Base-by-base conservation (phyloP, 1,140 invertebrate species). In the Pachypsylla venusta region DNA sequence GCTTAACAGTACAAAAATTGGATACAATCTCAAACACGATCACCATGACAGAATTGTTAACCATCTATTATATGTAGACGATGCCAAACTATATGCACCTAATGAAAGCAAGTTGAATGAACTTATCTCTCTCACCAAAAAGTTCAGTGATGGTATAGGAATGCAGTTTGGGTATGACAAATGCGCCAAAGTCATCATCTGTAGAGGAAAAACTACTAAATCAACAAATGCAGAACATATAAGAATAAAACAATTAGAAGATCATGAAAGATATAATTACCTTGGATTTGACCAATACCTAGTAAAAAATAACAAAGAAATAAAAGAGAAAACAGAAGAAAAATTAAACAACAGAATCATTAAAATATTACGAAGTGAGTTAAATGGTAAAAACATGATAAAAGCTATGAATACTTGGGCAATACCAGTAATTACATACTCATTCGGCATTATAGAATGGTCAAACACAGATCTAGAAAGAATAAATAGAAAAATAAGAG, bases 231-330 rank as follows among this genome's bases (percentile, higher is more conserved):
- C 22, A 19, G 42, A 48, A 48, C 42, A 48, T 22, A 48, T 48
- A 7, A 48, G 22, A 7, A 48, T 48, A n/a, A 48, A 48, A 48
- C 42, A 48, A n/a, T 19, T 48, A 3, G 5, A n/a, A 5, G 55
- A 57, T 28, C 22, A 57, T 28, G 55, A 57, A 7, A 26, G 28
- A 20, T 57, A 28, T 20, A 57, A 57, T 14, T 57, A 57, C 26
- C 55, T 57, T 12, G 55, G 55, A 2, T 30, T 28, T 14, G 28
- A 28, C 25, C 55, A 57, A 28, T 14, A 10, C 16, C 27, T 19
- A 27, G n/a, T 4, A 30, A 57, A 20, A 26, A 19, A 57, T 10
- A 26, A 26, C 7, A 30, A 57, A 57, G 26, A 27, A 19, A 19
- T 30, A 10, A 57, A 57, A 16, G 25, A 30, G n/a, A 19, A 57